A percentile compares a stretch with the other conserved stretches of the same genome.
Conservation (phyloP, 2,888 invertebrate genomes). For the Stenurella melanura region DNA sequence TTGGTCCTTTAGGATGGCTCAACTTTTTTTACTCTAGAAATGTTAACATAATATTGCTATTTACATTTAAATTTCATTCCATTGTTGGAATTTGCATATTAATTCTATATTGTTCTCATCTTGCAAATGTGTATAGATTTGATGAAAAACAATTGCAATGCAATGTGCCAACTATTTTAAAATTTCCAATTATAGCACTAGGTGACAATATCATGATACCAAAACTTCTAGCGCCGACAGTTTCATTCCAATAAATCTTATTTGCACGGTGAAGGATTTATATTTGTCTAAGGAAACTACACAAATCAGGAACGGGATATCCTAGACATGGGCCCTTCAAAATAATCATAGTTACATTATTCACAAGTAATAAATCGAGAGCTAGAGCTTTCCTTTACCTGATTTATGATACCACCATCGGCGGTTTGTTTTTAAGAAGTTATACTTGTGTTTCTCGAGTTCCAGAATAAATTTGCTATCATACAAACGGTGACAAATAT, state of each 20-base stretch:
- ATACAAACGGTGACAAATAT: slow-evolving; percentile 51
- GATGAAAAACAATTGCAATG: no score
- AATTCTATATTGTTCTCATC: no score
- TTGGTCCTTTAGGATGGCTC: no score
- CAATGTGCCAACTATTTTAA: no score
- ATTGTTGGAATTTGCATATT: no score
- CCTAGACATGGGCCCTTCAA: background rate
- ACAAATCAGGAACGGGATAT: background rate
- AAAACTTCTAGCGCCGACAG: background rate
- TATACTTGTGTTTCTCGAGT: slow-evolving; percentile 41
- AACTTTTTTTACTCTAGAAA: no score
- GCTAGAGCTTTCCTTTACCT: background rate
- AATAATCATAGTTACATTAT: slow-evolving; percentile 21
- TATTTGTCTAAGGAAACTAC: background rate
- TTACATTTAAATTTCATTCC: no score
- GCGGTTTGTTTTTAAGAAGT: slow-evolving; percentile 33
- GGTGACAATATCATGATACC: background rate
- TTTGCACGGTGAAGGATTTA: background rate
- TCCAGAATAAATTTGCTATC: slow-evolving; percentile 51
- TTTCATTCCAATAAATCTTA: background rate
- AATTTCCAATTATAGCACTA: no score
- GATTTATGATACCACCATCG: slow-evolving; percentile 18
- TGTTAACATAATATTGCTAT: no score
- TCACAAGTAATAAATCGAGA: slow-evolving; percentile 29
- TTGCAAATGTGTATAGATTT: no score